Evolutionary conservation across 2,797 vertebrate species (phyloP).

Genomic region (Dallia pectoralis): DNA sequence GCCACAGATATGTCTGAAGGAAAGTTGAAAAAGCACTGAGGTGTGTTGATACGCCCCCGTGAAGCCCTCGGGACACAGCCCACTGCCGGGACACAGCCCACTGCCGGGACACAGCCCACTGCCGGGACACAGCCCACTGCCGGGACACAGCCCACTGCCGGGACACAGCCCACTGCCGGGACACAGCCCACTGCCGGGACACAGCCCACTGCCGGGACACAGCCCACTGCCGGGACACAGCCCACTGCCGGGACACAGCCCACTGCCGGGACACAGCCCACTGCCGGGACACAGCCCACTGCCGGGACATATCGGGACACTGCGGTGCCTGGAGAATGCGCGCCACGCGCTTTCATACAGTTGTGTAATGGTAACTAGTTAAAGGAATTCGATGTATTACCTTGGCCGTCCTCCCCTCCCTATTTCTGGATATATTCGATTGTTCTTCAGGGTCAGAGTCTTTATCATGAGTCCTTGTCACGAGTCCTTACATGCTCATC

Average conservation of each 20-base stretch:
- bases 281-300: neutral
- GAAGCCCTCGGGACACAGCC: neutral
- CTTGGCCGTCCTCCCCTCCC: neutral
- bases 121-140: neutral
- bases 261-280: constrained; percentile 3
- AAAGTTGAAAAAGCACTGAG: neutral
- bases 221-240: constrained; percentile 8
- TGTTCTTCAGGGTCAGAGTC: neutral
- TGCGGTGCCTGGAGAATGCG: neutral
- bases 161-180: neutral
- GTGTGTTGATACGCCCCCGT: neutral
- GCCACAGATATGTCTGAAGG: neutral
- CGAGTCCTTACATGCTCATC: constrained; percentile 1
- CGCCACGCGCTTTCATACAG: neutral
- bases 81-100: neutral
- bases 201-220: neutral
- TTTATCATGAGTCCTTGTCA: neutral
- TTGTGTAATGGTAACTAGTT: neutral
- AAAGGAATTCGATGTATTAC: neutral
- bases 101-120: neutral
- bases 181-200: constrained; percentile 6
- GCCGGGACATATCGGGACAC: too few relatives aligned
- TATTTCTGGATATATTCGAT: neutral
- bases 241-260: neutral
- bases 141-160: neutral